Percentiles rank a stretch among this genome's conserved stretches.
These are phyloP conservation scores for Microdon myrmicae DNA, from an alignment of 2,888 invertebrate genomes.

Conservation along the genomic window DNA sequence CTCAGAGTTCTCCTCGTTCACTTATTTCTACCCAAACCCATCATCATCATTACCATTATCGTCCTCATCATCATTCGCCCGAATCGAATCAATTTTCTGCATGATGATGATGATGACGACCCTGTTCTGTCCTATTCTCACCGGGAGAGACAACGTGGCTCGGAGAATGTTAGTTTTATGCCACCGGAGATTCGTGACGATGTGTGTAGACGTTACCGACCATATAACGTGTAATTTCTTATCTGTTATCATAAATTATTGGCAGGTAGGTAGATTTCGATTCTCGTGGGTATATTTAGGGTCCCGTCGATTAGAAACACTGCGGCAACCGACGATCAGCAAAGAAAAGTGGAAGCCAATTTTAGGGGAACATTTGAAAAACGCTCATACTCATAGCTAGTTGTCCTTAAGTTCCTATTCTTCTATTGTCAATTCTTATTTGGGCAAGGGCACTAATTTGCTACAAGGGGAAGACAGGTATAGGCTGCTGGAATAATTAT, in stretches of 20 bases:
- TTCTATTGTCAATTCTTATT: no score
- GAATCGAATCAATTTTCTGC: conserved; percentile 44
- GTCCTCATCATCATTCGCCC: conserved; percentile 25
- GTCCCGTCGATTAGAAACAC: conserved; percentile 27
- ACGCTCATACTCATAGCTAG: conserved; percentile 7
- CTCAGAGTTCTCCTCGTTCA: not conserved
- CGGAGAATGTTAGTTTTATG: conserved; percentile 11
- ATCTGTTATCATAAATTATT: conserved; percentile 50
- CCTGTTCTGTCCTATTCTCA: no score
- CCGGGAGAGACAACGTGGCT: no score
- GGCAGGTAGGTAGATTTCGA: conserved; percentile 39
- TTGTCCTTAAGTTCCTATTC: no score
- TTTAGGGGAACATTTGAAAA: not conserved
- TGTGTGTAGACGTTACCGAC: conserved; percentile 33
- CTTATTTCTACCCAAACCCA: not conserved
- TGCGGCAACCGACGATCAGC: conserved; percentile 45
- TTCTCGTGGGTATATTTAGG: conserved; percentile 13
- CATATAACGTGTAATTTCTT: conserved; percentile 34
- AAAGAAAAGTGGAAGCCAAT: conserved; percentile 26
- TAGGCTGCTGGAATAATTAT: conserved; percentile 42
- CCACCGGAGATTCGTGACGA: conserved; percentile 27
- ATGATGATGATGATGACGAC: conserved; percentile 39
- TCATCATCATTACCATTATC: not conserved
- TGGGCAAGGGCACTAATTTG: conserved; percentile 1
- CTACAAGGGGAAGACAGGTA: conserved; percentile 23